Evolutionary conservation across 2,797 vertebrate species (phyloP), one percentile per base, ranked within the genome.

Genomic region (Gymnodraco acuticeps): DNA sequence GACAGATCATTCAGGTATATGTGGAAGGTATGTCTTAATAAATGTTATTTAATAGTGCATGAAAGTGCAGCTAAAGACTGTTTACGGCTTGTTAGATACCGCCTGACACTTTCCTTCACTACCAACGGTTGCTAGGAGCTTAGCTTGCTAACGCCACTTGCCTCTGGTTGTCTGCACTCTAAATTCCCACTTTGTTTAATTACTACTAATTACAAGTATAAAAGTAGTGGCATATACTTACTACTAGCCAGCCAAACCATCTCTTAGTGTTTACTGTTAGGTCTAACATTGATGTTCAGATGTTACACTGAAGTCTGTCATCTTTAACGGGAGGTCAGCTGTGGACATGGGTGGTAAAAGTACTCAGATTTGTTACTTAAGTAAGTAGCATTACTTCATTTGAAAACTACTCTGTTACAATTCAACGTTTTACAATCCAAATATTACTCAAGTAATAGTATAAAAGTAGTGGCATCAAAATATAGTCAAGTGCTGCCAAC

Each of bases 71-170:
- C 13, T 46, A 7, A 41, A 68, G 17, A 42, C 9, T 2, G 19
- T 27, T 48, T 0, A 31, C 23, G 27, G 17, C 20, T 56, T 41
- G 48, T 56, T 12, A 27, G 45, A 5, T 4, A 13, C 8, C 19
- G 45, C 5, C 1, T 45, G 20, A 16, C 3, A 1, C 17, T 20
- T 27, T 38, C 20, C 46, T 23, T 52, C 15, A 3, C 4, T 23
- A 31, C 0, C n/a, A 23, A 69, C 61, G 50, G 87, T 91, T 86
- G 82, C 85, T 86, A 83, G 50, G 84, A 53, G 63, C 5, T 72
- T 84, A 81, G 89, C 84, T 50, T 65, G 83, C 83, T 77, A 73
- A 74, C 71, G 67, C 56, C 17, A 14, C 20, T 38, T 43, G 6
- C 9, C 54, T 46, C 7, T 10, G 4, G 5, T 10, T 31, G 56